Evolutionary conservation across 2,797 vertebrate genomes (phyloP).

Genomic region (Pipistrellus pipistrellus): DNA sequence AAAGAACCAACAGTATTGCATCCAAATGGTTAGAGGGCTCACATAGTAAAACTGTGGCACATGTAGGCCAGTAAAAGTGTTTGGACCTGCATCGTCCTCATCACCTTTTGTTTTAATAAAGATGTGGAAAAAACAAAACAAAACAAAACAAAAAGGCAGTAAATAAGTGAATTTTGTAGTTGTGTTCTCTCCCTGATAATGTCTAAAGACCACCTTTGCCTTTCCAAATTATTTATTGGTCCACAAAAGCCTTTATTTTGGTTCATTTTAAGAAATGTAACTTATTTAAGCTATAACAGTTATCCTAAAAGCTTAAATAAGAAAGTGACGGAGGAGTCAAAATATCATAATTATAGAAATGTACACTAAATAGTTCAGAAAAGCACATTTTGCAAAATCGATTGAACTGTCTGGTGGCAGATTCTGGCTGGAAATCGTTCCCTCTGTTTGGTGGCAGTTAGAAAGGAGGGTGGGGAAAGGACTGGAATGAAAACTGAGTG

Average conservation of each 20-base stretch:
- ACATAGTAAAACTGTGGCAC: not conserved
- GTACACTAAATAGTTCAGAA: not conserved
- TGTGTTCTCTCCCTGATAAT: not conserved
- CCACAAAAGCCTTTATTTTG: not conserved
- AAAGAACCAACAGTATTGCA: not conserved
- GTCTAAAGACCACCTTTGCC: not conserved
- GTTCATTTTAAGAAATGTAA: not conserved
- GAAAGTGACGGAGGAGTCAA: not conserved
- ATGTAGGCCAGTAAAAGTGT: not conserved
- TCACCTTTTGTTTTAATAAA: slow-evolving; percentile 25
- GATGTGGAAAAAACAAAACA: not conserved
- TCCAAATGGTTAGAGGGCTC: not conserved
- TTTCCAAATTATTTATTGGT: not conserved
- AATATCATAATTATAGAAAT: not conserved
- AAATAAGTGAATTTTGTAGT: not conserved
- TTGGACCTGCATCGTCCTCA: not conserved
- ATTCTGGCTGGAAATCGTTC: not conserved
- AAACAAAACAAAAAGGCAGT: not conserved
- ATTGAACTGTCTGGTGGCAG: not conserved
- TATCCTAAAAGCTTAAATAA: not conserved
- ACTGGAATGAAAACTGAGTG: too few relatives aligned
- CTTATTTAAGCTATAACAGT: not conserved
- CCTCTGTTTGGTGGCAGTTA: not conserved
- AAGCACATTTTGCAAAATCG: not conserved
- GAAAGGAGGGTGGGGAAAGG: not conserved